Conservation (phyloP, 2,888 invertebrate species). For the Oscheius onirici region DNA sequence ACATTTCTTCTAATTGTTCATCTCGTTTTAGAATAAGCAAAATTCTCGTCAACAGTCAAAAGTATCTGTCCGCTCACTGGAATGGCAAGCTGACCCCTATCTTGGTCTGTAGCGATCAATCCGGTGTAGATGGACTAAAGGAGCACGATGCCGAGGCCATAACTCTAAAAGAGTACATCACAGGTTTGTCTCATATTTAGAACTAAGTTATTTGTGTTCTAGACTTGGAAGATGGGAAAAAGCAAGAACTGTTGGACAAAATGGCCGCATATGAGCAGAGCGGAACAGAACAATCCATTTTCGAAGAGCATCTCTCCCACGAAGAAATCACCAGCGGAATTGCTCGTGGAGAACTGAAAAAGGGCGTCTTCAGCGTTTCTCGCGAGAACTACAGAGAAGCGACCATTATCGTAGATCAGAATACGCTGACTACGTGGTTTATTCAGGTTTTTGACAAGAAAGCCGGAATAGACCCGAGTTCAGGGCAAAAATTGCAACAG, state of each 20-base stretch:
- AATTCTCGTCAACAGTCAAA: background rate
- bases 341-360: slow-evolving; percentile 81
- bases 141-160: background rate
- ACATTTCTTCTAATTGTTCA: background rate
- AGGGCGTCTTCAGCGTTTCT: slow-evolving; percentile 85
- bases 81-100: background rate
- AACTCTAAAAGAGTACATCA: slow-evolving; percentile 25
- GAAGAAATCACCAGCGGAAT: slow-evolving; percentile 84
- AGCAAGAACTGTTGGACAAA: slow-evolving; percentile 86
- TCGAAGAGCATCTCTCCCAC: slow-evolving; percentile 81
- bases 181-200: slow-evolving; percentile 3
- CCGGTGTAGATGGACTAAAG: background rate
- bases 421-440: slow-evolving; percentile 73
- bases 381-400: slow-evolving; percentile 94
- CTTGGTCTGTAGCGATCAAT: slow-evolving; percentile 22
- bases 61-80: slow-evolving; percentile 28
- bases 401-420: slow-evolving; percentile 82
- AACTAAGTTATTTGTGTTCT: background rate
- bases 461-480: too few species aligned
- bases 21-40: slow-evolving; percentile 15
- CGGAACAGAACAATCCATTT: slow-evolving; percentile 32
- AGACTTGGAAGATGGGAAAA: slow-evolving; percentile 72
- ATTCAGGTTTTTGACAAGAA: too few species aligned
- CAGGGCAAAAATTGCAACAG: slow-evolving; percentile 84
- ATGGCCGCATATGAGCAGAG: slow-evolving; percentile 73